Percentiles rank a stretch among this genome's conserved stretches.
These are phyloP conservation scores for Silvanus unidentatus DNA, from an alignment of 2,888 invertebrate genomes.

Conservation along the genomic window DNA sequence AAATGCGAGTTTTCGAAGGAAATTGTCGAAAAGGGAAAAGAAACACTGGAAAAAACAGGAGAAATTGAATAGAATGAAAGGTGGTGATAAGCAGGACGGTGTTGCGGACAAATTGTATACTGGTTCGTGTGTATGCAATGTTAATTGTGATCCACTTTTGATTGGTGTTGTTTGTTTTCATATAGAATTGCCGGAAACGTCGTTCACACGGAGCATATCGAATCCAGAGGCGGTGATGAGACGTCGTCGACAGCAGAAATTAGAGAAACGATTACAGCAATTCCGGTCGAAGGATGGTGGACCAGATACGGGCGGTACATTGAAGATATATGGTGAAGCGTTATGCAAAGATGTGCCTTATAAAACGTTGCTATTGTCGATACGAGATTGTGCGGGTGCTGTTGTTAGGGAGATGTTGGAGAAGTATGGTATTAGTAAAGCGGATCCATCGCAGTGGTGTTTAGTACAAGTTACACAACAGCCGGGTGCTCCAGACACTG, in stretches of 20 bases:
- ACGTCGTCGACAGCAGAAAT: constrained; percentile 88
- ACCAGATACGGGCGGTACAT: constrained; percentile 84
- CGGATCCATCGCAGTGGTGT: constrained; percentile 75
- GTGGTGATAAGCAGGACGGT: constrained; percentile 65
- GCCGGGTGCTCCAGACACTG: constrained; percentile 61
- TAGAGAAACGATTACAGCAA: constrained; percentile 85
- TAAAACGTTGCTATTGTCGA: constrained; percentile 91
- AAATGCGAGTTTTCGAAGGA: constrained; percentile 81
- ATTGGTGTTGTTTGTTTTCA: too few species aligned
- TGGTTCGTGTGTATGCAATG: constrained; percentile 49
- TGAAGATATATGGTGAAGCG: constrained; percentile 95
- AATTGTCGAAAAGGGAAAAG: constrained; percentile 94
- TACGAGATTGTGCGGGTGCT: constrained; percentile 84
- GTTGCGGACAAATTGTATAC: constrained; percentile 90
- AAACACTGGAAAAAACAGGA: constrained; percentile 96
- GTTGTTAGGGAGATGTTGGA: constrained; percentile 95
- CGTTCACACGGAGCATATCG: constrained; percentile 97
- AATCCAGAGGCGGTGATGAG: constrained; percentile 99
- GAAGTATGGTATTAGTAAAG: constrained; percentile 87
- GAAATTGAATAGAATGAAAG: constrained; percentile 74
- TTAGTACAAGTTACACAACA: constrained; percentile 77
- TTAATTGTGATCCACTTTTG: background rate
- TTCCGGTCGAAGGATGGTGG: constrained; percentile 93
- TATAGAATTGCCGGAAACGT: constrained; percentile 95
- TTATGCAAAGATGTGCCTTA: constrained; percentile 96